These are phyloP conservation scores for Lagria hirta DNA, from an alignment of 2,888 invertebrate species.

Conservation along the genomic window DNA sequence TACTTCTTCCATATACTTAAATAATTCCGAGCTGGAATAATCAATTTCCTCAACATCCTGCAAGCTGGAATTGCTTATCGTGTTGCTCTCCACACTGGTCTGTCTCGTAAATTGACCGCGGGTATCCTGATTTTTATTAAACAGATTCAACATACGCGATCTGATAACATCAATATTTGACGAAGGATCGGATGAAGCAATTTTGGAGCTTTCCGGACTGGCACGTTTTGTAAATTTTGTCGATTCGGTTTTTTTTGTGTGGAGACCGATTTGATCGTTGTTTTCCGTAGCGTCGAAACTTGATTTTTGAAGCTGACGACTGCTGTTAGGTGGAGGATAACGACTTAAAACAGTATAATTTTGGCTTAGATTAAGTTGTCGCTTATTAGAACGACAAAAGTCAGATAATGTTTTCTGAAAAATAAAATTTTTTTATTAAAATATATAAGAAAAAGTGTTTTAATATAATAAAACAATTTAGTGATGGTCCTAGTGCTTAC, in stretches of 20 bases:
- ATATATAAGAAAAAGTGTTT: background rate
- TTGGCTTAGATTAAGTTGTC: constrained; percentile 10
- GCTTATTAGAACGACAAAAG: constrained; percentile 29
- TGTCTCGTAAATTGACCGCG: constrained; percentile 10
- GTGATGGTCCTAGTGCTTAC: too few relatives aligned
- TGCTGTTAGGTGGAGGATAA: constrained; percentile 21
- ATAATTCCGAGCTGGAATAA: constrained; percentile 67
- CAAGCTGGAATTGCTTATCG: constrained; percentile 76
- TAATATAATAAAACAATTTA: too few relatives aligned
- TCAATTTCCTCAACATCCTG: constrained; percentile 70
- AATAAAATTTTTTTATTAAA: constrained; percentile 1
- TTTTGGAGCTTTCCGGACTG: too few relatives aligned
- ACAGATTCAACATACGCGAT: constrained; percentile 30
- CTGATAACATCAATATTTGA: too few relatives aligned
- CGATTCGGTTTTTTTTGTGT: constrained; percentile 5
- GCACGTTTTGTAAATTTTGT: background rate
- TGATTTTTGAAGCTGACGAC: constrained; percentile 30
- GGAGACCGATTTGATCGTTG: constrained; percentile 1
- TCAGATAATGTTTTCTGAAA: constrained; percentile 40
- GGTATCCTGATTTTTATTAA: constrained; percentile 11
- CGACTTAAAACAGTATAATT: constrained; percentile 28
- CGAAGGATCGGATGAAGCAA: too few relatives aligned
- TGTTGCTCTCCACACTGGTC: constrained; percentile 35
- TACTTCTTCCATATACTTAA: constrained; percentile 69
- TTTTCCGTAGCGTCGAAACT: constrained; percentile 33